Evolutionary conservation across 2,888 invertebrate species (phyloP), one percentile per base, ranked within the genome.

Genomic region (Drosophila neotestacea): DNA sequence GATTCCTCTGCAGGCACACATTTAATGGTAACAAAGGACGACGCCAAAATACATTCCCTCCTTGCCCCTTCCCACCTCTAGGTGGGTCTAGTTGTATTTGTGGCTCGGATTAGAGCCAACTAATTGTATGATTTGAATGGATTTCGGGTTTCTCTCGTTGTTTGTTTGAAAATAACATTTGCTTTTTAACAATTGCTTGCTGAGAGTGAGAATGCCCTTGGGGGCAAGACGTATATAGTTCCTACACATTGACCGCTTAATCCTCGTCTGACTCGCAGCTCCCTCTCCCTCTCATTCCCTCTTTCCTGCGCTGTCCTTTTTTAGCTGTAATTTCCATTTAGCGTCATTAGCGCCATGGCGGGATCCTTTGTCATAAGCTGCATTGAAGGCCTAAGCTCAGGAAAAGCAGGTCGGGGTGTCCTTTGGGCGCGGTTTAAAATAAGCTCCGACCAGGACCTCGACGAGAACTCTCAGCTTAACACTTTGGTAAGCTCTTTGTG

Each of bases 111-210:
- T 86, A 86, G 85, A 74, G 85, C 69, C 70, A 76, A 84, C 85
- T 86, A 86, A 89, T 86, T 86, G 85, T 86, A 70, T 80, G 89
- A 86, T 86, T 85, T 89, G 88, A 86, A 86, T 86, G 89, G 87
- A 82, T 85, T 88, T 85, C 73, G 73, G 86, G 76, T 86, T 85
- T 79, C 75, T 52, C 55, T 47, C 52, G 58, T 69, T 89, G 88
- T 89, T 86, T 89, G 88, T 85, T 72, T 65, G 74, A 70, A 74
- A 87, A 86, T 82, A 86, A 86, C 82, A 86, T 85, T 85, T 85
- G 76, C 87, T 79, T 75, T 47, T 60, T 56, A 62, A 77, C 73
- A 77, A 69, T 70, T 63, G 65, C 59, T 22, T 50, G 36, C 22
- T 16, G 16, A 42, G 42, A 32, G 32, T 30, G 30, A 5, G 47